Base-by-base conservation (phyloP, 2,113 vertebrate species). In the Diglossa brunneiventris region DNA sequence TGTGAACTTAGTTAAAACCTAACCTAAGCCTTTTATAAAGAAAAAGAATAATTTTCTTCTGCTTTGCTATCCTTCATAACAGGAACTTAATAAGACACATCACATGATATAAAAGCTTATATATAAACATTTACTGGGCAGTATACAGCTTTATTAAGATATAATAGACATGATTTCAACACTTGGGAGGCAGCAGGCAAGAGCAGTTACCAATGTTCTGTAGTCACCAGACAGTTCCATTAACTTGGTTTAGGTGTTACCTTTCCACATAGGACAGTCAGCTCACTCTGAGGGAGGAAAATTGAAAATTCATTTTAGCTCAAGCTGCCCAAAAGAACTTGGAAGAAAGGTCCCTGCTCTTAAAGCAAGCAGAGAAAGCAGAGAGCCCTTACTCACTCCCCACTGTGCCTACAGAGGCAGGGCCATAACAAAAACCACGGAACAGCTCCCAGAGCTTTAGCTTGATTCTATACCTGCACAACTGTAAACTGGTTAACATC, bases 191-290 rank as follows among this genome's bases (percentile, higher is more conserved):
- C 75, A 85, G 58, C 37, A 89, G 42, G 44, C 21, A 72, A 22
- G 41, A 72, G 53, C 46, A 37, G 39, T n/a, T 27, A 30, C 1
- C 0, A 35, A 6, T 39, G 56, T 61, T 81, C 23, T 49, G 19
- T 30, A 41, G 47, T 30, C n/a, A 47, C 17, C 35, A 39, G 66
- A 8, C 49, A 24, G n/a, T 83, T 87, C 59, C 84, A n/a, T 94
- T 84, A 96, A 58, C 41, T 91, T 13, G 31, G 70, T 81, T 97
- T 96, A 50, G 92, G 89, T n/a, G 94, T 90, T 35, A 93, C 96
- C 59, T 98, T 98, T 76, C 96, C 97, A 68, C 95, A 97, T 1
- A 98, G 78, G 16, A 88, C 95, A 39, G 97, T 97, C 94, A 98
- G 91, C 58, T 97, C 95, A 27, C 72, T 97, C 97, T 98, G 44